These are phyloP conservation scores for Heliothis peltigera DNA, from an alignment of 2,888 invertebrate genomes.

Conservation along the genomic window DNA sequence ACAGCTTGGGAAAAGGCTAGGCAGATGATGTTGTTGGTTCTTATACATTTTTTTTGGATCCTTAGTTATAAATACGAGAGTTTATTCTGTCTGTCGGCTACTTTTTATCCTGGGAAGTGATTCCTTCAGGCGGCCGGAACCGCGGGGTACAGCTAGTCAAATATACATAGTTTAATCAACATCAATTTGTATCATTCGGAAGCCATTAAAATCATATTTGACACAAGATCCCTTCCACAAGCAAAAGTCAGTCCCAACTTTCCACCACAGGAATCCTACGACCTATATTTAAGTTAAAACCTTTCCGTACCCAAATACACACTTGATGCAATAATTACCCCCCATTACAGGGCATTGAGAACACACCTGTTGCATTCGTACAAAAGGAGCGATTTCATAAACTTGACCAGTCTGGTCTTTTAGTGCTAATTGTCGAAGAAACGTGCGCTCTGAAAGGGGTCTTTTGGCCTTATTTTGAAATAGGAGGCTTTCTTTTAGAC, in stretches of 20 bases:
- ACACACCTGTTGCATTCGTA: conserved; percentile 41
- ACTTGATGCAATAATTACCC: conserved; percentile 41
- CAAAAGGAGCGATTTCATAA: conserved; percentile 32
- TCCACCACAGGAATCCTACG: not conserved
- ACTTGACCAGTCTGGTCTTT: conserved; percentile 22
- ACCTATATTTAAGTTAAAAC: conserved; percentile 38
- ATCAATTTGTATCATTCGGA: too few species aligned
- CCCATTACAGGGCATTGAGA: conserved; percentile 32
- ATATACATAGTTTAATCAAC: too few species aligned
- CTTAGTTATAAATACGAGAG: too few species aligned
- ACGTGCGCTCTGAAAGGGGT: not conserved
- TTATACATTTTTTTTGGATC: too few species aligned
- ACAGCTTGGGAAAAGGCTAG: too few species aligned
- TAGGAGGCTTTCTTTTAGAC: not conserved
- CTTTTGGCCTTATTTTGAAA: conserved; percentile 31
- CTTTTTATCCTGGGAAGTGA: too few species aligned
- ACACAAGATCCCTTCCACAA: too few species aligned
- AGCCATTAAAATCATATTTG: too few species aligned
- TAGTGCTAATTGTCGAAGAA: conserved; percentile 14
- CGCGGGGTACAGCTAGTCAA: too few species aligned
- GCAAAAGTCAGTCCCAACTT: not conserved
- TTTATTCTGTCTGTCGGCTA: too few species aligned
- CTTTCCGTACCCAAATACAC: conserved; percentile 20
- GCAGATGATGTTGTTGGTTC: too few species aligned
- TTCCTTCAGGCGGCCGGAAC: too few species aligned